Conservation (phyloP, 2,113 vertebrate genomes). For the Scopus umbretta region DNA sequence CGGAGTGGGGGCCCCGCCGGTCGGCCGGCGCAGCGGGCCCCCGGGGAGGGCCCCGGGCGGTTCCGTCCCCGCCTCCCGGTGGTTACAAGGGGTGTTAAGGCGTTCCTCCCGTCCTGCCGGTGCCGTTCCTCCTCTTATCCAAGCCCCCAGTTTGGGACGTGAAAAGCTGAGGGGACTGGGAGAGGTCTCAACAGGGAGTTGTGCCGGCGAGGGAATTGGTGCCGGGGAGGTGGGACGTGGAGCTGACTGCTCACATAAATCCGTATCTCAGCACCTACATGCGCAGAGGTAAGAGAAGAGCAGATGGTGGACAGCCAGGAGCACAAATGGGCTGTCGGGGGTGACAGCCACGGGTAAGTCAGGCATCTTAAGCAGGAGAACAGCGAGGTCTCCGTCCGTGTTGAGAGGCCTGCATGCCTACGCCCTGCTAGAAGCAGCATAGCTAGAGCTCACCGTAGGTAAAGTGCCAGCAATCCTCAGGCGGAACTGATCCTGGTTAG, state of each 20-base stretch:
- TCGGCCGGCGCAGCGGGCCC: background rate
- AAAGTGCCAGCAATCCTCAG: background rate
- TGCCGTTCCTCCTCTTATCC: fast-evolving
- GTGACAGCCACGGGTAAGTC: background rate
- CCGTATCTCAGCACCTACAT: fast-evolving
- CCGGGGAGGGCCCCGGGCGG: background rate
- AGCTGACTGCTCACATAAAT: background rate
- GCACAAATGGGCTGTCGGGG: background rate
- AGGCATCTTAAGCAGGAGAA: background rate
- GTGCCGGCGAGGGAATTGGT: background rate
- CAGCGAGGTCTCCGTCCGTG: background rate
- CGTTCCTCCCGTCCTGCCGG: no score
- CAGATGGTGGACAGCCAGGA: background rate
- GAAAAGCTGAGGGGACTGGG: background rate
- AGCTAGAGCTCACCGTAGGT: background rate
- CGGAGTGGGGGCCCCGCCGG: no score
- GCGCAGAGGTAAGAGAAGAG: background rate
- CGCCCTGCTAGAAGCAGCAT: background rate
- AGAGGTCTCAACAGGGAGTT: fast-evolving
- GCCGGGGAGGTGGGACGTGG: background rate
- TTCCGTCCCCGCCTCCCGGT: no score
- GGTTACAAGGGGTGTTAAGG: fast-evolving
- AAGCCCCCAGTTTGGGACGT: background rate
- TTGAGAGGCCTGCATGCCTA: background rate
- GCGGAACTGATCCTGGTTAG: no score